phyloP scores from a whole-genome alignment of 2,797 vertebrate species.

The Pseudomugil tenellus region DNA sequence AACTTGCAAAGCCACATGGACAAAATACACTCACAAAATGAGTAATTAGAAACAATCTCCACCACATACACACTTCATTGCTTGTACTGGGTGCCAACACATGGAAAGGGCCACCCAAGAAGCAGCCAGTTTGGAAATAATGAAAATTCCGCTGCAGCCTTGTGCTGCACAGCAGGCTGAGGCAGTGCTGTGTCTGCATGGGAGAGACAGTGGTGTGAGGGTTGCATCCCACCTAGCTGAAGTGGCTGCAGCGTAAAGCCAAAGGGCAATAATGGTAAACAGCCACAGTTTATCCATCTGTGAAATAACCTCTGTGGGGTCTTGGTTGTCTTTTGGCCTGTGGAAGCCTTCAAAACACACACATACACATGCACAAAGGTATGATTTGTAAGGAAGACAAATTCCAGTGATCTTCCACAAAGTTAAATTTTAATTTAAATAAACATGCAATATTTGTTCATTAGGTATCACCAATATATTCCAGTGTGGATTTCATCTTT shows the following conservation, averaged over 20 bases:
- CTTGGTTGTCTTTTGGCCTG: neutral
- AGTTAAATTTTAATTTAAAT: too few species aligned
- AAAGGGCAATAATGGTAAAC: constrained; percentile 37
- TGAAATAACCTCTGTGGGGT: constrained; percentile 8
- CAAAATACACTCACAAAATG: constrained; percentile 59
- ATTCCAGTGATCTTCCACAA: too few species aligned
- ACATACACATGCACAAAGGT: neutral
- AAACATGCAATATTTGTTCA: too few species aligned
- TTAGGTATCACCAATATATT: too few species aligned
- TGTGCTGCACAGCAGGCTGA: constrained; percentile 61
- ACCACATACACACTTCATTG: constrained; percentile 45
- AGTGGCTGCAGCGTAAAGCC: constrained; percentile 27
- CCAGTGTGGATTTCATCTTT: too few species aligned
- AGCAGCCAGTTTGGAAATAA: constrained; percentile 68
- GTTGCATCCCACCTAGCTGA: constrained; percentile 50
- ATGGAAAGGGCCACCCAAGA: constrained; percentile 72
- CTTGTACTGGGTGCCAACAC: constrained; percentile 55
- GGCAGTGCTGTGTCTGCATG: constrained; percentile 36
- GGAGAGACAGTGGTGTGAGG: constrained; percentile 32
- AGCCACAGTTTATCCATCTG: constrained; percentile 29
- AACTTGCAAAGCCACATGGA: constrained; percentile 56
- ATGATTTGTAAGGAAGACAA: too few species aligned
- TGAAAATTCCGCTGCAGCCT: constrained; percentile 65
- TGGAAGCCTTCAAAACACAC: neutral
- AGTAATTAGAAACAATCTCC: constrained; percentile 52